Base-by-base conservation (phyloP, 2,113 vertebrate genomes). In the Calidris pugnax region DNA sequence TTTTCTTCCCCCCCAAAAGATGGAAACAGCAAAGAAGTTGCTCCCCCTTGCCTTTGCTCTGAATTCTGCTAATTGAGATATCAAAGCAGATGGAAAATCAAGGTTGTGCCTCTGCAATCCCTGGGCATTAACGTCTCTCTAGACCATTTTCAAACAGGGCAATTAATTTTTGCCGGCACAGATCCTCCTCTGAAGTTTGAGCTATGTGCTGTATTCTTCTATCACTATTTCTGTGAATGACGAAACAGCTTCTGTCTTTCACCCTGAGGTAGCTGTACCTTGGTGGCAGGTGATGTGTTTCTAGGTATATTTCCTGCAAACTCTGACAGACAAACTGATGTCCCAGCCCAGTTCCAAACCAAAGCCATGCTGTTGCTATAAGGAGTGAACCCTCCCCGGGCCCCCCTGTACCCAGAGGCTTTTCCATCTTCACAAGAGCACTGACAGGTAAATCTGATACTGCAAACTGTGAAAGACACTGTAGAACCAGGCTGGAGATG, bases 61-160 rank as follows among this genome's bases (percentile, higher is more conserved):
- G 22, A 75, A 83, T 77, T 91, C 90, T 89, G 75, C 90, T 96
- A 94, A 95, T 82, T 90, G 85, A 97, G 94, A 94, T 85, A 95
- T 95, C 94, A 95, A 96, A 95, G 94, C 66, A 76, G 69, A 93
- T 79, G 85, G 86, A 90, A 90, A 96, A 95, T 64, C 69, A 86
- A 87, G 90, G 93, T 59, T 96, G 64, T 94, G 64, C 63, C 56
- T 86, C 45, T 75, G 91, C 82, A 91, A 18, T 93, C 60, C 75
- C 85, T 62, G 50, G 56, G 77, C 59, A 73, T 89, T 94, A 92
- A 85, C 63, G 76, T 92, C 85, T 89, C 59, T 87, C 60, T 78
- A 45, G 47, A 83, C 59, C 63, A 51, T 68, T 94, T 96, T 74
- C 88, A 92, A 91, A 88, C 60, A 74, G 43, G 39, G 35, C 37